Conservation (phyloP, 2,113 vertebrate species). For the Rhinoderma darwinii region DNA sequence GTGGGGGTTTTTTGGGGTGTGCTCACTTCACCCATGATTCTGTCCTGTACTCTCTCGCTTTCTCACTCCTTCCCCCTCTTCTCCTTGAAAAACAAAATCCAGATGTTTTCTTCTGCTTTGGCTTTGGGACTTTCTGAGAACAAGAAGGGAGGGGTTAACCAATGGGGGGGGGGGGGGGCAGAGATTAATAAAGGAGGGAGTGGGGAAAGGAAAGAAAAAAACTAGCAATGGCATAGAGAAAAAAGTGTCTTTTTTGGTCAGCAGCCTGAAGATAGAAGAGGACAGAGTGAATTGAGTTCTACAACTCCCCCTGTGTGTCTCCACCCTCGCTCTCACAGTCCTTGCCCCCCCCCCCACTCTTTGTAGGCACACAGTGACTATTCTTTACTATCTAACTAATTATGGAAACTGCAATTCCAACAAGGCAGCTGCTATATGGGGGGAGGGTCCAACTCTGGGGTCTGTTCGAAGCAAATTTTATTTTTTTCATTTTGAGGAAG, state of each 20-base stretch:
- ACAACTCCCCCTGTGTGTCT: conserved; percentile 37
- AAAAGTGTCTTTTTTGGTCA: conserved; percentile 39
- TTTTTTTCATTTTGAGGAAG: background rate
- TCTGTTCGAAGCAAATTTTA: background rate
- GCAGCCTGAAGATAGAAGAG: conserved; percentile 24
- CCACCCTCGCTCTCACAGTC: conserved; percentile 9
- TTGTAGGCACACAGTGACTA: conserved; percentile 41
- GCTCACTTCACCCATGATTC: conserved; percentile 51
- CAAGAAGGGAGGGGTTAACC: background rate
- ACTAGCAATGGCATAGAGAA: background rate
- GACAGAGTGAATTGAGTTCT: conserved; percentile 11
- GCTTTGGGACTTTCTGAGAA: conserved; percentile 38
- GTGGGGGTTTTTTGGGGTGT: conserved; percentile 49
- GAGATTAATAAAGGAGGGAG: conserved; percentile 18
- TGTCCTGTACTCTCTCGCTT: background rate
- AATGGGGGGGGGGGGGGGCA: background rate
- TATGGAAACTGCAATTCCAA: conserved; percentile 54
- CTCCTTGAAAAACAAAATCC: conserved; percentile 52
- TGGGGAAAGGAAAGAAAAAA: conserved; percentile 12
- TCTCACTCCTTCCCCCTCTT: conserved; percentile 29
- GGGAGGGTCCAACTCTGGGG: conserved; percentile 1
- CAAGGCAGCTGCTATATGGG: conserved; percentile 36
- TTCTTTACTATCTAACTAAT: conserved; percentile 57
- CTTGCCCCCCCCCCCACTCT: conserved; percentile 20
- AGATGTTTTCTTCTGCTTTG: conserved; percentile 50